phyloP scores from a whole-genome alignment of 2,113 vertebrate genomes.

The Coryphaenoides rupestris region DNA sequence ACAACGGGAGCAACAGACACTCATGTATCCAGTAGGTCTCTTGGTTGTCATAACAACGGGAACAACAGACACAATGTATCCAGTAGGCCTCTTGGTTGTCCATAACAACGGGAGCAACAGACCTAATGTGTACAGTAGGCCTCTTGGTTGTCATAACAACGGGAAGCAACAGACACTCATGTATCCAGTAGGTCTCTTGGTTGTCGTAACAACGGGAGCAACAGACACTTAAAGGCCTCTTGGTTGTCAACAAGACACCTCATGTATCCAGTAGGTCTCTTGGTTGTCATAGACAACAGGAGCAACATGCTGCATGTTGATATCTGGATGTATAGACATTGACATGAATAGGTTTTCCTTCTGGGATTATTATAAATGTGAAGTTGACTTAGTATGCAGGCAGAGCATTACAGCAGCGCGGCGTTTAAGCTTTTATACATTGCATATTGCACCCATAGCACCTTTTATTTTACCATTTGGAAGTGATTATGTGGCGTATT shows the following conservation, averaged over 20 bases:
- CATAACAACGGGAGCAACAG: too few relatives aligned
- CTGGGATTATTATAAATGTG: neutral
- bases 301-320: neutral
- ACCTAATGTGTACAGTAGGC: neutral
- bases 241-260: too few relatives aligned
- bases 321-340: neutral
- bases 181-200: slow-evolving; percentile 17
- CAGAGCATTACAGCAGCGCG: neutral
- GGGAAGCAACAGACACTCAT: neutral
- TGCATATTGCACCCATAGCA: neutral
- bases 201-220: neutral
- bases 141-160: slow-evolving; percentile 9
- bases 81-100: too few relatives aligned
- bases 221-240: slow-evolving; percentile 13
- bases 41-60: slow-evolving; percentile 1
- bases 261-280: slow-evolving; percentile 14
- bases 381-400: neutral
- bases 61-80: neutral
- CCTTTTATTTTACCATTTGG: neutral
- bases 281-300: slow-evolving; percentile 1
- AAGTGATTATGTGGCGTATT: neutral
- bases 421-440: neutral
- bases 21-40: slow-evolving; percentile 13
- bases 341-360: neutral
- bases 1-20: neutral